These are phyloP conservation scores for Cuculus canorus DNA, from an alignment of 2,797 vertebrate genomes.

Conservation along the genomic window DNA sequence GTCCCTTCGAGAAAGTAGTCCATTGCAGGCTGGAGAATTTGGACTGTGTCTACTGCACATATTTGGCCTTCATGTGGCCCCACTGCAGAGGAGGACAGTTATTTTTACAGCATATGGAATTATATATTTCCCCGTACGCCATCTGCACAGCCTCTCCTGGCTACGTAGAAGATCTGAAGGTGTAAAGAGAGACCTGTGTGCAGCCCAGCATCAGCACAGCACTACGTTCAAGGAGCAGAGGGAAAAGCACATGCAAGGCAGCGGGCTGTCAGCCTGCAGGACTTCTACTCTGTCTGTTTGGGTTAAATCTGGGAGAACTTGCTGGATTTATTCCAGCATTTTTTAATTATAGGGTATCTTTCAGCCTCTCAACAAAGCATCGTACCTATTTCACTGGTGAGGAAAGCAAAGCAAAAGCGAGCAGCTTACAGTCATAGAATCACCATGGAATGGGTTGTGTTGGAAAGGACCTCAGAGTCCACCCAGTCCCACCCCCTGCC, in stretches of 20 bases:
- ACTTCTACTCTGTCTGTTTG: background rate
- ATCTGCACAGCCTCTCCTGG: background rate
- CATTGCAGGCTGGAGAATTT: background rate
- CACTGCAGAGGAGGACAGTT: background rate
- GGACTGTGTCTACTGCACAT: background rate
- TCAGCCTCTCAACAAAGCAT: background rate
- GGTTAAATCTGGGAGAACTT: background rate
- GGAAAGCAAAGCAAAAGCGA: background rate
- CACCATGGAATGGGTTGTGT: too few species aligned
- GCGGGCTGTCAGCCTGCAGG: background rate
- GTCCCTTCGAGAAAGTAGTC: background rate
- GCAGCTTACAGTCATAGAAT: background rate
- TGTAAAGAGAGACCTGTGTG: background rate
- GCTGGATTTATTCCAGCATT: background rate
- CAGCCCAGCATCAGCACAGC: background rate
- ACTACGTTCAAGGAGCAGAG: background rate
- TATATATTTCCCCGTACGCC: background rate
- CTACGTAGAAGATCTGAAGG: background rate
- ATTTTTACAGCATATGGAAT: slow-evolving; percentile 39
- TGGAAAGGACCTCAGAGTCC: too few species aligned
- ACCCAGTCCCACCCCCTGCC: too few species aligned
- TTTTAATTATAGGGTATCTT: background rate
- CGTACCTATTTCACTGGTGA: background rate
- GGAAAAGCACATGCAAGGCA: background rate
- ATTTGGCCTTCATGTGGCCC: background rate